A percentile compares a stretch with the other conserved stretches of the same genome.
phyloP scores from a whole-genome alignment of 2,888 invertebrate genomes.

The Catocala fraxini region DNA sequence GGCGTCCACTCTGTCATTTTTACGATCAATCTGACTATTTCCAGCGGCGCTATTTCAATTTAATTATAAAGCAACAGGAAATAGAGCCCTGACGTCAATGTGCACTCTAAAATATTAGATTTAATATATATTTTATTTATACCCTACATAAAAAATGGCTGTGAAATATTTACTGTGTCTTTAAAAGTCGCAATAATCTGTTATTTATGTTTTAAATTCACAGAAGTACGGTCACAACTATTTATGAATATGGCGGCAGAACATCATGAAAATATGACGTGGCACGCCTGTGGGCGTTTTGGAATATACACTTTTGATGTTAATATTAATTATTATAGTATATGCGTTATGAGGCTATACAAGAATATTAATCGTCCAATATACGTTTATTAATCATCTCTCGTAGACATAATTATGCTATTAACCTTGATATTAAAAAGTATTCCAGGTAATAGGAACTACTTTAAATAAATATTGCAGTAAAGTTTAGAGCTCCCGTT shows the following conservation, averaged over 20 bases:
- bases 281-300: conserved; percentile 29
- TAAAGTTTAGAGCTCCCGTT: conserved; percentile 16
- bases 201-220: conserved; percentile 66
- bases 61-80: conserved; percentile 53
- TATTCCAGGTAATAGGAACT: conserved; percentile 8
- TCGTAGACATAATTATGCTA: conserved; percentile 16
- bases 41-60: conserved; percentile 49
- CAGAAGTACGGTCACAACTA: conserved; percentile 47
- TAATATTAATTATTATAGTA: too few species aligned
- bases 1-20: conserved; percentile 34
- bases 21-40: conserved; percentile 51
- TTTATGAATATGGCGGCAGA: conserved; percentile 52
- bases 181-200: conserved; percentile 65
- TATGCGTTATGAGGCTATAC: conserved; percentile 14
- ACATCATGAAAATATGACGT: conserved; percentile 56
- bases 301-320: conserved; percentile 51
- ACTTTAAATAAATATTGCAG: conserved; percentile 10
- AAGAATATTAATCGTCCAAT: not conserved
- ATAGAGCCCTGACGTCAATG: conserved; percentile 59
- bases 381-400: conserved; percentile 12
- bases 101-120: conserved; percentile 47
- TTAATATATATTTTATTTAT: conserved; percentile 56
- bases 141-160: conserved; percentile 49
- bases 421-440: conserved; percentile 20
- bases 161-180: conserved; percentile 54